Percentiles rank a stretch among this genome's conserved stretches.
These are phyloP conservation scores for Nesidiocoris tenuis DNA, from an alignment of 2,888 invertebrate genomes.

Conservation along the genomic window DNA sequence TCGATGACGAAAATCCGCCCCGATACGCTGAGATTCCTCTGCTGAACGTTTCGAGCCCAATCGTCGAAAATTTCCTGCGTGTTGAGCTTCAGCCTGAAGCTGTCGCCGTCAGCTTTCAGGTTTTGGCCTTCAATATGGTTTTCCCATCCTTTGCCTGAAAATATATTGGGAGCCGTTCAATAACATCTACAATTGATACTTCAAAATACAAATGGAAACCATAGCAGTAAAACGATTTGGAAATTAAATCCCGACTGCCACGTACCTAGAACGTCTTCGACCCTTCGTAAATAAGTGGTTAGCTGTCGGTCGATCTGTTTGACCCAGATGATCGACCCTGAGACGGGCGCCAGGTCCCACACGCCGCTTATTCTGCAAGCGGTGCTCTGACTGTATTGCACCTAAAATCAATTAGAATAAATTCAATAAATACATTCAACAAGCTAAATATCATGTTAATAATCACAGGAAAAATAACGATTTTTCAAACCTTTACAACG, in stretches of 20 bases:
- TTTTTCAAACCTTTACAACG: too few relatives aligned
- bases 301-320: slow-evolving; percentile 97
- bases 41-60: slow-evolving; percentile 93
- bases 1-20: slow-evolving; percentile 95
- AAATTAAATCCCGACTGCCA: background rate
- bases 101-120: slow-evolving; percentile 95
- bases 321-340: slow-evolving; percentile 98
- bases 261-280: slow-evolving; percentile 93
- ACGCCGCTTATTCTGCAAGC: slow-evolving; percentile 87
- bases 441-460: background rate
- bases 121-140: slow-evolving; percentile 98
- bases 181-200: background rate
- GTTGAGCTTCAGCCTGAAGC: slow-evolving; percentile 92
- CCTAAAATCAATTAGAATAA: slow-evolving; percentile 54
- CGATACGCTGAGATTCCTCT: slow-evolving; percentile 88
- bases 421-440: background rate
- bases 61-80: slow-evolving; percentile 98
- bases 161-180: background rate
- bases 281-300: slow-evolving; percentile 90
- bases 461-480: background rate
- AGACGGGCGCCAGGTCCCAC: slow-evolving; percentile 93
- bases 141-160: slow-evolving; percentile 93
- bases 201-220: background rate
- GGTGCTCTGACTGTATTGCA: slow-evolving; percentile 93
- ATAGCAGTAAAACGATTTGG: background rate